Conservation (phyloP, 2,888 invertebrate species). For the Therioaphis trifolii region DNA sequence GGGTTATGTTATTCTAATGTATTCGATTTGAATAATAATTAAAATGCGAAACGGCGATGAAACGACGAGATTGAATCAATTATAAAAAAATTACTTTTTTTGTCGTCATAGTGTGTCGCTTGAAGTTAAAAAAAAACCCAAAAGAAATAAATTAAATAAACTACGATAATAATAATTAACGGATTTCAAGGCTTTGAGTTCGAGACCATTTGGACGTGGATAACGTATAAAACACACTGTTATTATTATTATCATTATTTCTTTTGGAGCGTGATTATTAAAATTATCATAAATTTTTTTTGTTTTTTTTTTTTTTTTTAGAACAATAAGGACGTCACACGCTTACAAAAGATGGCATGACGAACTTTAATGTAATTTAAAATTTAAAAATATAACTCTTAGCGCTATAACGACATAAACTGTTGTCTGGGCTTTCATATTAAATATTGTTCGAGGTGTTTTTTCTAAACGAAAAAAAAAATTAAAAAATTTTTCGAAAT, state of each 20-base stretch:
- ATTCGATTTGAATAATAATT: conserved; percentile 54
- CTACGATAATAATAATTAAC: not conserved
- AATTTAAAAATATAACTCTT: conserved; percentile 27
- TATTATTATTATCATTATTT: conserved; percentile 24
- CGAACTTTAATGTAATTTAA: conserved; percentile 26
- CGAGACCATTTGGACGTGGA: not conserved
- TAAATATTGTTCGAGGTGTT: conserved; percentile 34
- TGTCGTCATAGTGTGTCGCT: not conserved
- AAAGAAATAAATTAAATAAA: too few relatives aligned
- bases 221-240: not conserved
- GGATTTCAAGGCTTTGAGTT: conserved; percentile 24
- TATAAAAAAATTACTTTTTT: conserved; percentile 14
- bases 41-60: conserved; percentile 40
- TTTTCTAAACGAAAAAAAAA: not conserved
- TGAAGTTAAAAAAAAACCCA: conserved; percentile 14
- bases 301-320: too few relatives aligned
- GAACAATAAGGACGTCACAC: conserved; percentile 32
- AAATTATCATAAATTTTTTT: too few relatives aligned
- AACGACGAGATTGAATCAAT: too few relatives aligned
- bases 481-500: too few relatives aligned
- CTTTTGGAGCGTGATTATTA: conserved; percentile 9
- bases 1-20: conserved; percentile 1
- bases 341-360: conserved; percentile 37
- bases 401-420: conserved; percentile 28
- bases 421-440: conserved; percentile 27